Conservation (phyloP, 2,888 invertebrate species). For the Trimorus sp. region DNA sequence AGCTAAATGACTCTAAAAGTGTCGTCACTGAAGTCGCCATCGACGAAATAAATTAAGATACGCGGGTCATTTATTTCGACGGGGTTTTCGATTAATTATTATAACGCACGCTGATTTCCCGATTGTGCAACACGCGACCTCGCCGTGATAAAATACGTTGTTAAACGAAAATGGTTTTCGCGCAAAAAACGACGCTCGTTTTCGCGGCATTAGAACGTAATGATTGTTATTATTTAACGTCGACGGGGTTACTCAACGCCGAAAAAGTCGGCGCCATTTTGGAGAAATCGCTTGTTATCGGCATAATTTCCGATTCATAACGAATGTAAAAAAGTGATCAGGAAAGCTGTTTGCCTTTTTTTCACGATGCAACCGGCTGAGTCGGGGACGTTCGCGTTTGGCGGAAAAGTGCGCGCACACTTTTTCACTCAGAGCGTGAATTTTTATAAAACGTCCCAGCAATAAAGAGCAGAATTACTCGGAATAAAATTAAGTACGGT, state of each 20-base stretch:
- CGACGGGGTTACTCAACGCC: constrained; percentile 42
- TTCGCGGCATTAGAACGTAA: constrained; percentile 41
- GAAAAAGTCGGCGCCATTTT: constrained; percentile 46
- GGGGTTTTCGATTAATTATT: constrained; percentile 25
- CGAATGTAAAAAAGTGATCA: constrained; percentile 46
- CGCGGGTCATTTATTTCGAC: constrained; percentile 15
- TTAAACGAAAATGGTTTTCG: constrained; percentile 21
- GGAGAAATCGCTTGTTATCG: constrained; percentile 60
- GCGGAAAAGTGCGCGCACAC: constrained; percentile 32
- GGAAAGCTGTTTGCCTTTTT: constrained; percentile 56
- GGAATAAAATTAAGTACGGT: neutral
- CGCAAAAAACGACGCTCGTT: constrained; percentile 26
- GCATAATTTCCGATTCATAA: constrained; percentile 51
- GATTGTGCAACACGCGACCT: constrained; percentile 14
- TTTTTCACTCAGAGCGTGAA: neutral
- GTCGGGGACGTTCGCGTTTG: constrained; percentile 26
- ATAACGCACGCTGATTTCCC: constrained; percentile 29
- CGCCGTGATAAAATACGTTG: constrained; percentile 21
- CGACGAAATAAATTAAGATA: constrained; percentile 36
- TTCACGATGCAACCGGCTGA: constrained; percentile 27
- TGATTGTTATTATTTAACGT: constrained; percentile 50
- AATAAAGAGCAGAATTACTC: no score
- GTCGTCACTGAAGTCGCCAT: neutral
- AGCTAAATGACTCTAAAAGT: no score
- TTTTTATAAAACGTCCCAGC: no score